Percentiles rank a stretch among this genome's conserved stretches.
Evolutionary conservation across 2,888 invertebrate genomes (phyloP).

Genomic region (Eulithis prunata): DNA sequence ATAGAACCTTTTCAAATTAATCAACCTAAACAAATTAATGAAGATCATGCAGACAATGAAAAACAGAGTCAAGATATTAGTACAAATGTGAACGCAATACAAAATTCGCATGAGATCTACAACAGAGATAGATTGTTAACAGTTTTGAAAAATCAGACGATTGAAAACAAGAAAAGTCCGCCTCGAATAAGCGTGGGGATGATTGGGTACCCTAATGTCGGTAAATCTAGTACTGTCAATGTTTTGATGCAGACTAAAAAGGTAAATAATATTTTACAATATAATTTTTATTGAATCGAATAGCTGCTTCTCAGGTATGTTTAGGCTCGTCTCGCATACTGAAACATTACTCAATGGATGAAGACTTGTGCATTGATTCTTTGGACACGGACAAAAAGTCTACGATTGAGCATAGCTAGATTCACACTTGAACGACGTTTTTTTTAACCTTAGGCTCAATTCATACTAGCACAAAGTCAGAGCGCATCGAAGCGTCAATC

Average conservation of each 20-base stretch:
- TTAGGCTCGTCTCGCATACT: too few species aligned
- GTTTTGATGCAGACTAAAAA: slow-evolving; percentile 93
- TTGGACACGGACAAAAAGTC: too few species aligned
- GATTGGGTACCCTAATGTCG: slow-evolving; percentile 99
- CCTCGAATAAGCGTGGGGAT: slow-evolving; percentile 93
- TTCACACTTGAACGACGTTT: too few species aligned
- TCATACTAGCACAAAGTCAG: too few species aligned
- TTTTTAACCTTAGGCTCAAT: too few species aligned
- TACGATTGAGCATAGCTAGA: too few species aligned
- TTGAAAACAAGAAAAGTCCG: slow-evolving; percentile 72
- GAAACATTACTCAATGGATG: too few species aligned
- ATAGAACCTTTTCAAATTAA: slow-evolving; percentile 56
- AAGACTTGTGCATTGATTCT: too few species aligned
- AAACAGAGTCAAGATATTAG: slow-evolving; percentile 13
- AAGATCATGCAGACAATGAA: slow-evolving; percentile 17
- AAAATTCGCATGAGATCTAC: slow-evolving; percentile 86
- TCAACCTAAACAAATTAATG: slow-evolving; percentile 15
- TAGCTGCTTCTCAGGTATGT: too few species aligned
- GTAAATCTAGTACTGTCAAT: slow-evolving; percentile 99
- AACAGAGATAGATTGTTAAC: slow-evolving; percentile 88
- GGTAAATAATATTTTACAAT: slow-evolving; percentile 68
- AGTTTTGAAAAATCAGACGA: slow-evolving; percentile 85
- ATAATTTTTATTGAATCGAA: too few species aligned
- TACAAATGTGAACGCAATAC: slow-evolving; percentile 42
- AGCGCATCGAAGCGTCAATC: too few species aligned